These are phyloP conservation scores for Lutjanus campechanus DNA, from an alignment of 2,797 vertebrate species.

Conservation along the genomic window DNA sequence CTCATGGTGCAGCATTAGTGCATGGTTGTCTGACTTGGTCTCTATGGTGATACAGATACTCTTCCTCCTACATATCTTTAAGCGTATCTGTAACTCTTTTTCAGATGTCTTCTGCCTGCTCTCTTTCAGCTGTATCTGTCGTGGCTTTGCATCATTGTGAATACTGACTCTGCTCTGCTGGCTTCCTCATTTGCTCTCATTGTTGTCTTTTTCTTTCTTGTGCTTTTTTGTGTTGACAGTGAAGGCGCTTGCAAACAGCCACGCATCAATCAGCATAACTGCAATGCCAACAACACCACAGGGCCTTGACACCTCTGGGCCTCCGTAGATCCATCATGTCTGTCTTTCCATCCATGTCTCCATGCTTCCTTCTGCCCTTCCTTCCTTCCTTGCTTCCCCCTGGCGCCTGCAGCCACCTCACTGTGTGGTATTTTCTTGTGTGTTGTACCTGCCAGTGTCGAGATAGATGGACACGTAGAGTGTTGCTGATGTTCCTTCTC, in stretches of 20 bases:
- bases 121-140: conserved; percentile 34
- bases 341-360: conserved; percentile 67
- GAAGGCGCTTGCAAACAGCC: conserved; percentile 84
- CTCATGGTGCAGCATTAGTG: background rate
- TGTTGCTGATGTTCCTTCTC: background rate
- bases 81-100: conserved; percentile 26
- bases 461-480: background rate
- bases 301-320: conserved; percentile 70
- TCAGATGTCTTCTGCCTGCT: conserved; percentile 5
- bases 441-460: conserved; percentile 30
- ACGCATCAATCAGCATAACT: conserved; percentile 75
- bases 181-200: conserved; percentile 79
- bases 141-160: conserved; percentile 69
- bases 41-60: conserved; percentile 23
- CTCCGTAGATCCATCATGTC: conserved; percentile 70
- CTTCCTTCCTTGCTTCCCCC: conserved; percentile 25
- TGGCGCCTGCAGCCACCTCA: conserved; percentile 30
- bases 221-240: conserved; percentile 84
- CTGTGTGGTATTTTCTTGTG: conserved; percentile 45
- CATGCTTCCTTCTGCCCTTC: conserved; percentile 53
- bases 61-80: conserved; percentile 8
- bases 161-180: conserved; percentile 63
- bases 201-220: conserved; percentile 78
- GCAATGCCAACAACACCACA: conserved; percentile 72
- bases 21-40: conserved; percentile 4